phyloP scores from a whole-genome alignment of 2,888 invertebrate species.

The Conomelus anceps region DNA sequence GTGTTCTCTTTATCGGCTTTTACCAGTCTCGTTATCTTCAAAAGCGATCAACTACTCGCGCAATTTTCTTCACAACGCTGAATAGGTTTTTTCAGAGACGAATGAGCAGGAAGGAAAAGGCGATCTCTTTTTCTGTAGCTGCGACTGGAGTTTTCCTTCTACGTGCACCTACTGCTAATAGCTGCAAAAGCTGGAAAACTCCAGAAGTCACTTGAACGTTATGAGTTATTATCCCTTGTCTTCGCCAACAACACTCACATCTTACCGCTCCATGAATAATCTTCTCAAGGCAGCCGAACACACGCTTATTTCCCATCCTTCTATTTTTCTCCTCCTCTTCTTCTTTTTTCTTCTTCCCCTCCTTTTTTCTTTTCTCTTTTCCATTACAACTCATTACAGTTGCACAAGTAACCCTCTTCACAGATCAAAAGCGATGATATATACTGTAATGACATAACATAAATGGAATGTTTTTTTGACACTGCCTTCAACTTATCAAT shows the following conservation, averaged over 20 bases:
- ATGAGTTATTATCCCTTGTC: constrained; percentile 6
- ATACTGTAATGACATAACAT: too few relatives aligned
- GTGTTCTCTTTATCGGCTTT: not conserved
- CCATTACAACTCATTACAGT: too few relatives aligned
- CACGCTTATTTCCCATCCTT: not conserved
- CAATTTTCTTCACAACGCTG: not conserved
- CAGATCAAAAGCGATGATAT: too few relatives aligned
- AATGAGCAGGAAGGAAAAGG: not conserved
- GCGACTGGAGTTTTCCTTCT: not conserved
- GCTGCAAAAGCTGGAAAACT: not conserved
- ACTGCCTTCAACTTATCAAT: too few relatives aligned
- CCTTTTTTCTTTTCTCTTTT: not conserved
- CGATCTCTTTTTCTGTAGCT: not conserved
- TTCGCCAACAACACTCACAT: constrained; percentile 6
- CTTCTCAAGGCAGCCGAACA: not conserved
- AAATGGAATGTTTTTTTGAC: too few relatives aligned
- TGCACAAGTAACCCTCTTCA: too few relatives aligned
- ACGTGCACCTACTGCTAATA: constrained; percentile 8
- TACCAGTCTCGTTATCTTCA: not conserved
- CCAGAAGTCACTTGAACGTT: constrained; percentile 2
- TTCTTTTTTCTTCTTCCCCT: not conserved
- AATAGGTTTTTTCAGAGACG: not conserved
- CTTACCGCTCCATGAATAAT: constrained; percentile 1
- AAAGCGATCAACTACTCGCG: not conserved
- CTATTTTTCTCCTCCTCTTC: not conserved